Evolutionary conservation across 2,888 invertebrate genomes (phyloP).

Genomic region (Agrotis segetum): DNA sequence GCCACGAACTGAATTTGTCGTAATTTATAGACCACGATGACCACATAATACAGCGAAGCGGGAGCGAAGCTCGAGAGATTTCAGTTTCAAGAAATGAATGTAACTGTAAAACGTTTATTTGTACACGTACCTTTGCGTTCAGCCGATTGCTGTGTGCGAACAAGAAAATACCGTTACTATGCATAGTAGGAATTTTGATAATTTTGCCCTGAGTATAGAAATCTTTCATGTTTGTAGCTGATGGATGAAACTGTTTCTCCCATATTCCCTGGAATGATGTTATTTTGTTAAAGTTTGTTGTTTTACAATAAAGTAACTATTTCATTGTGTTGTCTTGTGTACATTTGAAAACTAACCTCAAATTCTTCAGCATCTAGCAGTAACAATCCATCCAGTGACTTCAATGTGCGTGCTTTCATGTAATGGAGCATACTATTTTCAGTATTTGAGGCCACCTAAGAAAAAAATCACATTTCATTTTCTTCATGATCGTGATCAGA

Average conservation of each 20-base stretch:
- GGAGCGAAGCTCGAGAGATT: neutral
- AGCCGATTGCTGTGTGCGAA: constrained; percentile 6
- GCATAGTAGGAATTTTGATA: constrained; percentile 20
- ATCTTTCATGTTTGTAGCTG: constrained; percentile 1
- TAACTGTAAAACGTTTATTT: neutral
- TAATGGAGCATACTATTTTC: constrained; percentile 17
- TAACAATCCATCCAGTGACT: constrained; percentile 21
- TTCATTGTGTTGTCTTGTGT: neutral
- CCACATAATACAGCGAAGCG: no score
- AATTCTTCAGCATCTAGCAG: constrained; percentile 39
- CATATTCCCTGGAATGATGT: constrained; percentile 40
- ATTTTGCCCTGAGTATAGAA: constrained; percentile 9
- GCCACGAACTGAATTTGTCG: no score
- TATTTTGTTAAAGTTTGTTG: neutral
- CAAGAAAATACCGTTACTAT: neutral
- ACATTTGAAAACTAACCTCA: constrained; percentile 23
- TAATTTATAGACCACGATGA: neutral
- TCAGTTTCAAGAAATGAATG: neutral
- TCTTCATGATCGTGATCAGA: neutral
- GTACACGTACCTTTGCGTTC: constrained; percentile 35
- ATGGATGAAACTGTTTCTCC: constrained; percentile 34
- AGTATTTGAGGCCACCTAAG: constrained; percentile 39
- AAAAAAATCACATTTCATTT: neutral
- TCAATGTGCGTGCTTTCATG: constrained; percentile 24
- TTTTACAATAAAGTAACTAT: neutral